These are phyloP conservation scores for Drosophila prostipennis DNA, from an alignment of 2,888 invertebrate genomes.

Conservation along the genomic window DNA sequence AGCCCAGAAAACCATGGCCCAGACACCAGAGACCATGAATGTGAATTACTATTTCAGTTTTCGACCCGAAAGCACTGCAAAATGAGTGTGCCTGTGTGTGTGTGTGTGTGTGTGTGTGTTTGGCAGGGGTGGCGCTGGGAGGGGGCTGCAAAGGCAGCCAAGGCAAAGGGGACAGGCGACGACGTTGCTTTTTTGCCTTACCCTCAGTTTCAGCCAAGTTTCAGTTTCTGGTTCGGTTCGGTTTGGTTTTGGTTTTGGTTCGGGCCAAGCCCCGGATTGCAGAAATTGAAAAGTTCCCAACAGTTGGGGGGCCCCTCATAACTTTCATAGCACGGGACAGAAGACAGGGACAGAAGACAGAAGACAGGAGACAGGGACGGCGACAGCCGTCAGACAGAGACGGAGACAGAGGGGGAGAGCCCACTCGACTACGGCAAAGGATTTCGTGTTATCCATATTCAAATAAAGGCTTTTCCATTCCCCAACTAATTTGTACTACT, in stretches of 20 bases:
- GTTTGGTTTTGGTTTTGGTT: slow-evolving; percentile 6
- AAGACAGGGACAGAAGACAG: slow-evolving; percentile 3
- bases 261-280: slow-evolving; percentile 50
- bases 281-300: slow-evolving; percentile 74
- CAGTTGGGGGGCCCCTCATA: slow-evolving; percentile 78
- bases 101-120: background rate
- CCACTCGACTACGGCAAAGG: slow-evolving; percentile 7
- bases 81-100: background rate
- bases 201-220: slow-evolving; percentile 34
- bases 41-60: slow-evolving; percentile 78
- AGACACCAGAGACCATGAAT: slow-evolving; percentile 61
- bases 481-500: background rate
- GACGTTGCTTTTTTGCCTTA: slow-evolving; percentile 64
- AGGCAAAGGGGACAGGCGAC: slow-evolving; percentile 65
- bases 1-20: slow-evolving; percentile 41
- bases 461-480: background rate
- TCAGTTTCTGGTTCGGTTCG: background rate
- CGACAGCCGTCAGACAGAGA: slow-evolving; percentile 2
- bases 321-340: slow-evolving; percentile 61
- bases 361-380: slow-evolving; percentile 20
- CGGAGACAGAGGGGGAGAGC: slow-evolving; percentile 1
- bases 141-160: slow-evolving; percentile 2
- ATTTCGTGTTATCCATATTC: slow-evolving; percentile 1
- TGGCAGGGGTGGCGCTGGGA: slow-evolving; percentile 9
- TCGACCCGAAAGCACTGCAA: slow-evolving; percentile 56